These are phyloP conservation scores for Cyprinella venusta DNA, from an alignment of 2,797 vertebrate genomes.

Conservation along the genomic window DNA sequence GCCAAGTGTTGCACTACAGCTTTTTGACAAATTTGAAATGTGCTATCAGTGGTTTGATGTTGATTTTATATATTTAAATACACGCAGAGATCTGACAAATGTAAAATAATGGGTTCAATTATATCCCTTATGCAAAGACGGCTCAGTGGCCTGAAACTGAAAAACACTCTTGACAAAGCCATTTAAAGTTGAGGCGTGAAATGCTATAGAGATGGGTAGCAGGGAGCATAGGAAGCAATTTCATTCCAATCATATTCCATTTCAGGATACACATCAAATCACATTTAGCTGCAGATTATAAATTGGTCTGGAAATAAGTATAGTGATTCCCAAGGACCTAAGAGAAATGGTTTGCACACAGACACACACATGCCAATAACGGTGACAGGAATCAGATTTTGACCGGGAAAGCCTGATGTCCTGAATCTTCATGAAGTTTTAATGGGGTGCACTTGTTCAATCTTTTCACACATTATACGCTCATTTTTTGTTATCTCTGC, in stretches of 20 bases:
- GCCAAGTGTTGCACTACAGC: background rate
- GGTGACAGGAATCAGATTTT: conserved; percentile 26
- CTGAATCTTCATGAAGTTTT: conserved; percentile 37
- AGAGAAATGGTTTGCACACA: conserved; percentile 14
- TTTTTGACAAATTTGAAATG: conserved; percentile 23
- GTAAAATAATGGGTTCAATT: conserved; percentile 53
- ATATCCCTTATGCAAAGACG: conserved; percentile 28
- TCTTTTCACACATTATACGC: conserved; percentile 10
- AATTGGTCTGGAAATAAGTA: conserved; percentile 13
- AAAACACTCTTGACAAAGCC: conserved; percentile 43
- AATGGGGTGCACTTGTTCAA: conserved; percentile 6
- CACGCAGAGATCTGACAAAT: conserved; percentile 19
- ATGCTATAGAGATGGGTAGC: background rate
- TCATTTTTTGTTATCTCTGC: conserved; percentile 1
- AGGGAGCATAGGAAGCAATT: conserved; percentile 40
- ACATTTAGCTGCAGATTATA: conserved; percentile 20
- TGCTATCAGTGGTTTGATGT: background rate
- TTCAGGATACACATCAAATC: conserved; percentile 51
- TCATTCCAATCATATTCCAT: conserved; percentile 56
- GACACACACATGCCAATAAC: background rate
- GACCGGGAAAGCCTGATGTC: conserved; percentile 5
- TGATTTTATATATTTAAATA: conserved; percentile 44
- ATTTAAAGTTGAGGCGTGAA: conserved; percentile 49
- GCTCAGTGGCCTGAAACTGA: conserved; percentile 13
- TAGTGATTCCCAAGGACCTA: conserved; percentile 13